Evolutionary conservation across 1,140 invertebrate genomes (phyloP).

Genomic region (Dreissena rostriformis): DNA sequence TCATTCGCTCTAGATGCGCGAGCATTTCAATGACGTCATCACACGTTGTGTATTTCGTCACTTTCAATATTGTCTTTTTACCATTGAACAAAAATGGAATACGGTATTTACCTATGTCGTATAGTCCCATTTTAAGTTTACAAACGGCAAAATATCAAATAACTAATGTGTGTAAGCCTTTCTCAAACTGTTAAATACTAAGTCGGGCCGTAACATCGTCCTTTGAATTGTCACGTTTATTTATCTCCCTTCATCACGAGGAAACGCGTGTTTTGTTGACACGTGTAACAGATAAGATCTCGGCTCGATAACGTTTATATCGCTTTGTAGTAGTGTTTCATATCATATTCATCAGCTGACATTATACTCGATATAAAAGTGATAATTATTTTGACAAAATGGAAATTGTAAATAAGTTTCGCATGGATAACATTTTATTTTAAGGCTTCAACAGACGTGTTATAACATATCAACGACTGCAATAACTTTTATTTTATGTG

Average conservation of each 20-base stretch:
- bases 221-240: neutral
- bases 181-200: neutral
- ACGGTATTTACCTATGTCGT: neutral
- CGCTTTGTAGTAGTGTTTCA: no score
- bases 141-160: neutral
- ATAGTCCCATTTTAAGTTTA: conserved; percentile 28
- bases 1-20: conserved; percentile 2
- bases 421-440: no score
- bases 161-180: neutral
- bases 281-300: conserved; percentile 36
- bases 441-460: no score
- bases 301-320: neutral
- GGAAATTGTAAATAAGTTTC: no score
- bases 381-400: no score
- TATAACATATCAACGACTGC: no score
- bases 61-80: neutral
- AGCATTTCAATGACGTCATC: conserved; percentile 41
- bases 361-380: no score
- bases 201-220: neutral
- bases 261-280: conserved; percentile 21
- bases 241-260: neutral
- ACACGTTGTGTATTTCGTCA: conserved; percentile 45
- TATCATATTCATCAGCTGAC: no score
- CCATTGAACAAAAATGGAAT: conserved; percentile 29
- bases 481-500: no score